These are phyloP conservation scores for Myiopsitta monachus DNA, from an alignment of 2,113 vertebrate species.

Conservation along the genomic window DNA sequence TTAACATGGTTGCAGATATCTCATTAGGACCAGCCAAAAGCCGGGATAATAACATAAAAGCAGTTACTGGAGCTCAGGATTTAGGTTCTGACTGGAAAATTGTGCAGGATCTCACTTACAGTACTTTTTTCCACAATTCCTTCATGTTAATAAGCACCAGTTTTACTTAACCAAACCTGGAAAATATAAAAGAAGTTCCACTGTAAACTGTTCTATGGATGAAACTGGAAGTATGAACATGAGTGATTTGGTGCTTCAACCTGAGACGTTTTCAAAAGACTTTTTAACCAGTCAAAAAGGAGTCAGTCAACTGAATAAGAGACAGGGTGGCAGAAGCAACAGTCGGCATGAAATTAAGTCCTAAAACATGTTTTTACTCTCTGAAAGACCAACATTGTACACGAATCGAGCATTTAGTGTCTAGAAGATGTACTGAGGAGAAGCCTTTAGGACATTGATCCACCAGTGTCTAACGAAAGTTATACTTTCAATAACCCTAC, in stretches of 20 bases:
- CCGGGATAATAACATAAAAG: not conserved
- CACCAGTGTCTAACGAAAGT: not conserved
- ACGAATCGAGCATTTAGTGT: not conserved
- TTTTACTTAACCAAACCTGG: not conserved
- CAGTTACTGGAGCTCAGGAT: not conserved
- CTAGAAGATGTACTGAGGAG: not conserved
- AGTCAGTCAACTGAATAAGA: not conserved
- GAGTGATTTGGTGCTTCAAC: not conserved
- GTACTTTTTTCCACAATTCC: not conserved
- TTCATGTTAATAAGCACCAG: not conserved
- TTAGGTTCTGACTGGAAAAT: not conserved
- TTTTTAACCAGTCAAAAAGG: not conserved
- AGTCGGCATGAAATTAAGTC: not conserved
- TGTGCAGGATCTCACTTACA: not conserved
- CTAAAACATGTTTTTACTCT: not conserved
- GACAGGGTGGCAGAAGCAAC: not conserved
- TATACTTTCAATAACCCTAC: not conserved
- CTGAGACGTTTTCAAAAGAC: not conserved
- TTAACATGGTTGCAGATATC: not conserved
- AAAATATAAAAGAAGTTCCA: not conserved
- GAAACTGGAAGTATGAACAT: not conserved
- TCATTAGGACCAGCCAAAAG: not conserved
- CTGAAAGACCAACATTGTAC: not conserved
- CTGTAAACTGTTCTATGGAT: not conserved
- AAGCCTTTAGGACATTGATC: not conserved